A percentile compares a stretch with the other conserved stretches of the same genome.
These are phyloP conservation scores for Semnopithecus entellus DNA, from an alignment of 2,113 vertebrate genomes.

Conservation along the genomic window DNA sequence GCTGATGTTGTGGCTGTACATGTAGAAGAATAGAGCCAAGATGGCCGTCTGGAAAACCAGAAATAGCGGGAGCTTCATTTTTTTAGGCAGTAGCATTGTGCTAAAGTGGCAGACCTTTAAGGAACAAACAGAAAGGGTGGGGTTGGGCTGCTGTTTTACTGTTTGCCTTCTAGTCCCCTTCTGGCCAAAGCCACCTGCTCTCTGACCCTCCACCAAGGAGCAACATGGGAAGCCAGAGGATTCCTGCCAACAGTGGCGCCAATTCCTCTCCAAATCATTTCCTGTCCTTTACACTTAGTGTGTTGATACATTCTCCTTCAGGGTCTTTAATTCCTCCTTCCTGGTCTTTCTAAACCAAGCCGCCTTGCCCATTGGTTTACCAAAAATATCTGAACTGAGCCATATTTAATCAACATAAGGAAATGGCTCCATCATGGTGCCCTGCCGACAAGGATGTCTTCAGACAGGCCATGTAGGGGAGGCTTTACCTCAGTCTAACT, in stretches of 20 bases:
- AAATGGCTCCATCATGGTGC: not conserved
- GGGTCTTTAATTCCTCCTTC: not conserved
- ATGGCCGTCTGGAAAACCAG: conserved; percentile 37
- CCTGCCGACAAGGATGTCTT: not conserved
- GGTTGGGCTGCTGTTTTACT: not conserved
- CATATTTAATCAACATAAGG: not conserved
- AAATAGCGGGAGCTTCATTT: conserved; percentile 26
- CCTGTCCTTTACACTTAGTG: not conserved
- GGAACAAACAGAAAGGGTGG: conserved; percentile 2
- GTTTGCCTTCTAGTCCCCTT: not conserved
- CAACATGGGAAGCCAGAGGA: not conserved
- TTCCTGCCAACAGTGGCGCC: not conserved
- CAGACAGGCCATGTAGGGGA: not conserved
- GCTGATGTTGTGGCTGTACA: not conserved
- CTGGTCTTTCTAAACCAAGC: not conserved
- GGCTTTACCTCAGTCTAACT: not conserved
- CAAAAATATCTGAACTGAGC: not conserved
- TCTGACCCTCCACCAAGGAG: not conserved
- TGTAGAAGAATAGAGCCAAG: not conserved
- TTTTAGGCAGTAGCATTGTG: not conserved
- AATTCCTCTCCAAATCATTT: not conserved
- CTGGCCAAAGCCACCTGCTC: not conserved
- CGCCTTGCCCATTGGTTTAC: not conserved
- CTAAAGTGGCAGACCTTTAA: not conserved
- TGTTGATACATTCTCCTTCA: not conserved